phyloP scores from a whole-genome alignment of 2,797 vertebrate species.

The Brachyrhaphis roseni region DNA sequence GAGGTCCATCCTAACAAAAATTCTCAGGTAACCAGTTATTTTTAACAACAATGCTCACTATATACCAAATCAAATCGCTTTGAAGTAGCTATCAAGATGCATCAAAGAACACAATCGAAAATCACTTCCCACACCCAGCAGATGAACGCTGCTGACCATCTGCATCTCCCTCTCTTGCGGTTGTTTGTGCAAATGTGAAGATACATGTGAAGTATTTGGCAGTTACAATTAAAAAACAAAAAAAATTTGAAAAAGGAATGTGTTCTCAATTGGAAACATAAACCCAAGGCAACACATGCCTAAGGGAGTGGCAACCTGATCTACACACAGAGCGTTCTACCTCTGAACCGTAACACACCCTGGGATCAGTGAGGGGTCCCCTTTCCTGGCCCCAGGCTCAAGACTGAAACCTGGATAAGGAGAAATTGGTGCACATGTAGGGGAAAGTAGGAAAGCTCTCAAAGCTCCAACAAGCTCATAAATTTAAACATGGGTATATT shows the following conservation, averaged over 20 bases:
- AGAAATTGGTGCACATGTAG: conserved; percentile 43
- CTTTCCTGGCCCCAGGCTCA: conserved; percentile 26
- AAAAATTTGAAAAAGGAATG: conserved; percentile 15
- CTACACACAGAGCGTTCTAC: conserved; percentile 63
- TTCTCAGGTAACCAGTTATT: too few species aligned
- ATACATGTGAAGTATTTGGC: neutral
- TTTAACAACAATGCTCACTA: too few species aligned
- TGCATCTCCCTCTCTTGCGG: neutral
- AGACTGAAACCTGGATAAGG: conserved; percentile 33
- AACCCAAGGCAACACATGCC: conserved; percentile 55
- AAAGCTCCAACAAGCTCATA: conserved; percentile 30
- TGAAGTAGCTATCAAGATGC: too few species aligned
- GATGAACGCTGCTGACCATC: neutral
- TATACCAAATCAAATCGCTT: too few species aligned
- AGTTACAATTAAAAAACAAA: conserved; percentile 11
- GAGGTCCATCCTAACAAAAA: neutral
- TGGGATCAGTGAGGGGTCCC: conserved; percentile 50
- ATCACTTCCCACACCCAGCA: neutral
- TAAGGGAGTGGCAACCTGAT: conserved; percentile 62
- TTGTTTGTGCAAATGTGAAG: neutral
- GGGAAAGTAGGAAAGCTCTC: conserved; percentile 30
- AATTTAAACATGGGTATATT: conserved; percentile 56
- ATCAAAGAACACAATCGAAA: neutral
- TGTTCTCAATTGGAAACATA: conserved; percentile 27
- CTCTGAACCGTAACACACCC: conserved; percentile 67